Base-by-base conservation (phyloP, 1,140 invertebrate genomes). In the Asbolus verrucosus region DNA sequence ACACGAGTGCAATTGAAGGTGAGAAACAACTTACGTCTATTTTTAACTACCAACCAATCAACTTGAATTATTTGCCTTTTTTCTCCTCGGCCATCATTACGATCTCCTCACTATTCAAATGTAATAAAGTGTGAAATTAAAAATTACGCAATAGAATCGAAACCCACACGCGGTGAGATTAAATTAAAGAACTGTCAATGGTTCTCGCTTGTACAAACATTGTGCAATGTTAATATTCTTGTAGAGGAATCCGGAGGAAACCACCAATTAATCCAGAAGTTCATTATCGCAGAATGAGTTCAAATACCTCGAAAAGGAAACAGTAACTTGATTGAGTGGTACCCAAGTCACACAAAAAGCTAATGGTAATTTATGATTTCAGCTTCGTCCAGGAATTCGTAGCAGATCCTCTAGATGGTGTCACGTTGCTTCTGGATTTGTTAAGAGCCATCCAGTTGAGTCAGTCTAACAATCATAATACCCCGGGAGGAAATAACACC, bases 381-480 rank as follows among this genome's bases (percentile, higher is more conserved):
- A 93, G 92, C 82, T 97, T 96, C 78, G 91, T 96, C 0, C 92
- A 94, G 81, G 94, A 96, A 81, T 95, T 96, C 81, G 88, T 94
- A 2, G 88, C 90, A 13, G 88, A 92, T 50, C 92, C 92, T 13
- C 87, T 93, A 69, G 93, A 95, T 80, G 95, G 94, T 1, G 89
- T 95, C 0, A 88, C 87, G 0, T 81, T 94, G 27, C 83, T 96
- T 0, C 79, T 97, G 63, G 92, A 95, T 79, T 87, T 94, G 0
- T 82, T 97, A 18, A 88, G 93, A n/a, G 89, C 90, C 2, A 90
- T 96, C 19, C 94, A 96, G 79, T 81, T 92, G 54, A 89, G 88
- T 21, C 91, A 92, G 78, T 84, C 85, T 9, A 85, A 73, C 18
- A 69, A 61, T 9, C 59, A 73, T n/a, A 41, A 67, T 36, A 67